Base-by-base conservation (phyloP, 35 echinoderm and acorn worm species). In the Apostichopus japonicus region DNA sequence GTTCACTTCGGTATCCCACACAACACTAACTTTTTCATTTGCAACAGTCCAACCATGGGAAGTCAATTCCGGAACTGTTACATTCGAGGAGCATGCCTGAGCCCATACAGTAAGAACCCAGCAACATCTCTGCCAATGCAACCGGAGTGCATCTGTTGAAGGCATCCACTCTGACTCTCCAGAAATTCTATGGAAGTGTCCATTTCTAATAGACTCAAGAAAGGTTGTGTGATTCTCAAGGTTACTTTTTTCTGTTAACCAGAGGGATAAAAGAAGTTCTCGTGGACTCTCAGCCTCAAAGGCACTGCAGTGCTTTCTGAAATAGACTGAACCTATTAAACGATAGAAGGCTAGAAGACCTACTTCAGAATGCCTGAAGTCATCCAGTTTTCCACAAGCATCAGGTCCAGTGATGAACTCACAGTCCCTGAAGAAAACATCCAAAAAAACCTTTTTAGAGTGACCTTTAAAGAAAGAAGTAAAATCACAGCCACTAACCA, bases 1-100 rank as follows among this genome's bases (percentile, higher is more conserved):
- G 83, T 91, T 94, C 23, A 91, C 93, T 17, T 91, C 78, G 9
- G 88, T 84, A 65, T 94, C 93, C 93, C 87, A 94, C 15, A 91
- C 61, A 21, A 91, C 62, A 16, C 15, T 76, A 23, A 94, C 25
- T 6, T 23, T 58, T 8, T 61, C 93, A 65, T 91, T 78, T 65
- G 17, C 76, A 16, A 80, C 6, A 54, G 23, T 11, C 86, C 76
- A 90, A 17, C 77, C 93, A 88, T 65, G 80, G n/a, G 53, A 33
- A 4, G n/a, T 8, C 10, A 80, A n/a, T 62, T 88, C 72, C 1
- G 84, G 93, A 24, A 94, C 44, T 24, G 17, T 33, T 1, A 94
- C 86, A 22, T 51, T 16, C 71, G 19, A 51, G 33, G 33, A 44
- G 33, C 57, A 61, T 73, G 70, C 70, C 16, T 73, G 70, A 6